Evolutionary conservation across 2,113 vertebrate species (phyloP).

Genomic region (Tyto alba): DNA sequence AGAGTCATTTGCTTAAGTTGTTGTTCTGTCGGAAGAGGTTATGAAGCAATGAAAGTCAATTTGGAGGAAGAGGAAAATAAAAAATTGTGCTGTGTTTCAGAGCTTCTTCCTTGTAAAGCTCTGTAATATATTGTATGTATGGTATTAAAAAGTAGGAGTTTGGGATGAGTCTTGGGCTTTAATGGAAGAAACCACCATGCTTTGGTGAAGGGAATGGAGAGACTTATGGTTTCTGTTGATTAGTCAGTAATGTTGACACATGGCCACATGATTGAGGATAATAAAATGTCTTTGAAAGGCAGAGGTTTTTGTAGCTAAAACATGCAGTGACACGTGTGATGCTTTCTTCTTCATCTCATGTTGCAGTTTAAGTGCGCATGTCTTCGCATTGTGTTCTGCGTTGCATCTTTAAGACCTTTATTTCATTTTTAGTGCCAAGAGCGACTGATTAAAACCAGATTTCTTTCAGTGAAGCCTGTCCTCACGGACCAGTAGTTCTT

Average conservation of each 20-base stretch:
- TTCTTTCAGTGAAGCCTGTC: neutral
- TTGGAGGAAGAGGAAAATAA: neutral
- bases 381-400: neutral
- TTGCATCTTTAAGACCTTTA: neutral
- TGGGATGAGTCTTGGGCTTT: neutral
- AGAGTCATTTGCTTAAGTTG: neutral
- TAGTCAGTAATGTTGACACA: accelerated
- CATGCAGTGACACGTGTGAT: accelerated
- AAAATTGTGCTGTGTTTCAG: neutral
- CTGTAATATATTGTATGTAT: neutral
- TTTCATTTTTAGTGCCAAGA: neutral
- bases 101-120: neutral
- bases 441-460: neutral
- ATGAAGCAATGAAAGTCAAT: neutral
- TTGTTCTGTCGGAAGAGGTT: neutral
- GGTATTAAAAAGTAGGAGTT: neutral
- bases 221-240: neutral
- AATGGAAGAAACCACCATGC: neutral
- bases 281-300: too few species aligned
- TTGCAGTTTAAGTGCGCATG: accelerated
- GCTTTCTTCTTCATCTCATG: neutral
- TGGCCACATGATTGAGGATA: accelerated
- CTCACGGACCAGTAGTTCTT: neutral
- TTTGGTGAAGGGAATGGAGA: neutral
- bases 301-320: neutral